A percentile compares a stretch with the other conserved stretches of the same genome.
phyloP scores from a whole-genome alignment of 2,113 vertebrate genomes.

The Bostrychus sinensis region DNA sequence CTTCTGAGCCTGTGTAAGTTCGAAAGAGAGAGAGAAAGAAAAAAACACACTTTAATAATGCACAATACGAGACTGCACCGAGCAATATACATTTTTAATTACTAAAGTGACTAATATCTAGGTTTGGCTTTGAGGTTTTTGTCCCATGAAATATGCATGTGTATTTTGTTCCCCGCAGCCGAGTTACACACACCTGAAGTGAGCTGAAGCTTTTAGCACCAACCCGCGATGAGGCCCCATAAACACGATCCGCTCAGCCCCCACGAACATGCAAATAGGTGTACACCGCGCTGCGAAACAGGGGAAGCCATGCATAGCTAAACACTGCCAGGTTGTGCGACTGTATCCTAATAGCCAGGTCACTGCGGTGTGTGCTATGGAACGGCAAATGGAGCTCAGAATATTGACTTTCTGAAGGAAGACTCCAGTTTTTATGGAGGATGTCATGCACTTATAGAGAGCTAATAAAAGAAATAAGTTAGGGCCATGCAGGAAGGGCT shows the following conservation, averaged over 20 bases:
- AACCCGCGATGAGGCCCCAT: constrained; percentile 16
- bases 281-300: background rate
- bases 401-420: background rate
- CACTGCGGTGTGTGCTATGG: background rate
- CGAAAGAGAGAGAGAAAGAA: constrained; percentile 66
- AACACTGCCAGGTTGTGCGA: constrained; percentile 34
- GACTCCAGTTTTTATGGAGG: no score
- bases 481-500: no score
- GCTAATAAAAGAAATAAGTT: no score
- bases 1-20: constrained; percentile 95
- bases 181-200: constrained; percentile 74
- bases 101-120: constrained; percentile 99
- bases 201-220: constrained; percentile 76
- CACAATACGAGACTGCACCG: constrained; percentile 90
- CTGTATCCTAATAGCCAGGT: constrained; percentile 19
- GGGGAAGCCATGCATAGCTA: constrained; percentile 47
- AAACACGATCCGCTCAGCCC: constrained; percentile 85
- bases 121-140: constrained; percentile 99
- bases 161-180: constrained; percentile 89
- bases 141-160: constrained; percentile 98
- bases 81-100: constrained; percentile 99
- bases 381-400: background rate
- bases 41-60: constrained; percentile 94
- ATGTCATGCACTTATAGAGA: background rate
- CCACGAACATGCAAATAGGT: constrained; percentile 54